These are phyloP conservation scores for Eristalis intricaria DNA, from an alignment of 2,888 invertebrate species.

Conservation along the genomic window DNA sequence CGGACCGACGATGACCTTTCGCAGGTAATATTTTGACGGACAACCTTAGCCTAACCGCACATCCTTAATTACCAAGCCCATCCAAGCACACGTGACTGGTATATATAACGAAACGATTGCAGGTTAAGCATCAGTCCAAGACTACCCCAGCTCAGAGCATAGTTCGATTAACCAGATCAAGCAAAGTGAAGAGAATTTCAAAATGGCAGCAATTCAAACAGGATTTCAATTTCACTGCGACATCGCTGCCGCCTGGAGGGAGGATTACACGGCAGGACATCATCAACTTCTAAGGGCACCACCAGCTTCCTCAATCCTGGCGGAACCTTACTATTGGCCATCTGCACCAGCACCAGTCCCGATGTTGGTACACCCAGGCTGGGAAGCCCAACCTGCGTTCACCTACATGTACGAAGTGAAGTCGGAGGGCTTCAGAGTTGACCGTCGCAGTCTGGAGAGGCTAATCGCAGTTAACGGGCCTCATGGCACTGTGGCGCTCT, in stretches of 20 bases:
- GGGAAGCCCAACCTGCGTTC: no score
- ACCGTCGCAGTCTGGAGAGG: conserved; percentile 94
- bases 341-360: no score
- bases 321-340: not conserved
- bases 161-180: not conserved
- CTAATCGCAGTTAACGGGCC: conserved; percentile 85
- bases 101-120: not conserved
- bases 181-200: not conserved
- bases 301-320: not conserved
- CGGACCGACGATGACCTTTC: not conserved
- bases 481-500: conserved; percentile 79
- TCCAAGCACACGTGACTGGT: not conserved
- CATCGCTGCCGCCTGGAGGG: not conserved
- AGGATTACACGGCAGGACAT: no score
- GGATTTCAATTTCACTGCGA: not conserved
- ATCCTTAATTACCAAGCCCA: not conserved
- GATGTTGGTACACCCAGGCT: no score
- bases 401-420: not conserved
- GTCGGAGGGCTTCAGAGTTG: conserved; percentile 95
- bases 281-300: not conserved
- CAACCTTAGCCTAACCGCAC: not conserved
- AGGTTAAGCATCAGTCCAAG: not conserved
- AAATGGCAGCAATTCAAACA: not conserved
- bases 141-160: not conserved
- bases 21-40: not conserved